Evolutionary conservation across 2,113 vertebrate species (phyloP), one percentile per base, ranked within the genome.

Genomic region (Pollachius pollachius): DNA sequence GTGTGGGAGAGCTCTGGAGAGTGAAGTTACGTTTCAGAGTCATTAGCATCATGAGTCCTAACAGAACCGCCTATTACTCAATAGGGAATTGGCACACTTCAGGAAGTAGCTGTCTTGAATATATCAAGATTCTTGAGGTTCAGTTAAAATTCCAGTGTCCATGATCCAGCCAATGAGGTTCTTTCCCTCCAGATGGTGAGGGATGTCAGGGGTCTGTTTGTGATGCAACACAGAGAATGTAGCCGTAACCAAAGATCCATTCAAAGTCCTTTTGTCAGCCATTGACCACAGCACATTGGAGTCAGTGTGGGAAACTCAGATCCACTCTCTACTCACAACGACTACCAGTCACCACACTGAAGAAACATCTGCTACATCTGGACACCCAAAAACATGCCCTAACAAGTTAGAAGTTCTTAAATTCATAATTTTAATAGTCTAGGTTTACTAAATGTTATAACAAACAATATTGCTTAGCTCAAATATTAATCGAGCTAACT

Each of bases 131-230:
- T 57, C 2, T 3, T 57, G 5, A n/a, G 5, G 54, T 16, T 57
- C 5, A 17, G 8, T 41, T 9, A 4, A 63, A 34, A 34, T 63
- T 34, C 15, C 30, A 30, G 16, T n/a, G 21, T 21, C 19, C 18
- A 0, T 61, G 62, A 6, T 25, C 21, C 57, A 75, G 70, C 67
- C 76, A 81, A 34, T 81, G 17, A 23, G 0, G 21, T 61, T 0
- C 19, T 70, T 82, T 81, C 71, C 79, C 79, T 88, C 85, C 88
- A 87, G 78, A 88, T 81, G 74, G 76, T 61, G 65, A 37, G 59
- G 79, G 80, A 73, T 9, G 52, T 86, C 70, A 74, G 11, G 15
- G 3, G 54, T 72, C 34, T n/a, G 54, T 75, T 27, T 78, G 66
- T 60, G 58, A 62, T 59, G 73, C 64, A 82, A 52, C 25, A 64